A percentile compares a stretch with the other conserved stretches of the same genome.
These are phyloP conservation scores for Chromoteleia sp. DNA, from an alignment of 2,888 invertebrate genomes.

Conservation along the genomic window DNA sequence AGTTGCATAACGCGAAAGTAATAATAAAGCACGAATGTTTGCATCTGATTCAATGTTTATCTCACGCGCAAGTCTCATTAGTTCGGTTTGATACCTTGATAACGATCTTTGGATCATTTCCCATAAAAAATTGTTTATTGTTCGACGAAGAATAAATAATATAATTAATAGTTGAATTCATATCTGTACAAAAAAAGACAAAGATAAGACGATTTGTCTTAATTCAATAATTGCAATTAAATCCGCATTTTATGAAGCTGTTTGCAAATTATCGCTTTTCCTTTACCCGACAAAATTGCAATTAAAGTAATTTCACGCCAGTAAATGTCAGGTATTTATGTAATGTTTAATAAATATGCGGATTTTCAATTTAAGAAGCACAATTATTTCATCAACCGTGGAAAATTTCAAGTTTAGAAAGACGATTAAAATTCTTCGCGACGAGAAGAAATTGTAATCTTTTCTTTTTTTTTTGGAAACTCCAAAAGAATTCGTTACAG, in stretches of 20 bases:
- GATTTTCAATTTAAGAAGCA: conserved; percentile 52
- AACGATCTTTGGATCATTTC: conserved; percentile 62
- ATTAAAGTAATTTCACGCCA: conserved; percentile 54
- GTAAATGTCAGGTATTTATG: conserved; percentile 59
- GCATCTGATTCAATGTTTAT: conserved; percentile 63
- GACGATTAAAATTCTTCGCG: conserved; percentile 33
- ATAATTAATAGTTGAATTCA: conserved; percentile 44
- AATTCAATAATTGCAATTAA: conserved; percentile 59
- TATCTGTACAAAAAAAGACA: background rate
- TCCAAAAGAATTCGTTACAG: too few species aligned
- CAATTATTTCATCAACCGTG: conserved; percentile 40
- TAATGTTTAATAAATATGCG: conserved; percentile 58
- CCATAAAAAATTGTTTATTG: conserved; percentile 65
- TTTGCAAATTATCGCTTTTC: conserved; percentile 36
- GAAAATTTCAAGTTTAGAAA: conserved; percentile 33
- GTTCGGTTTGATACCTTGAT: conserved; percentile 63
- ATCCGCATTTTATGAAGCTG: conserved; percentile 23
- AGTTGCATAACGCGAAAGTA: conserved; percentile 66
- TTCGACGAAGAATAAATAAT: conserved; percentile 50
- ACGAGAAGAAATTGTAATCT: conserved; percentile 7
- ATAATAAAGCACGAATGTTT: conserved; percentile 64
- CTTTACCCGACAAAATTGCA: conserved; percentile 48
- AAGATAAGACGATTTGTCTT: conserved; percentile 33
- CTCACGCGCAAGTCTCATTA: conserved; percentile 67
- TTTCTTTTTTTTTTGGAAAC: too few species aligned